Base-by-base conservation (phyloP, 2,797 vertebrate genomes). In the Allobates femoralis region DNA sequence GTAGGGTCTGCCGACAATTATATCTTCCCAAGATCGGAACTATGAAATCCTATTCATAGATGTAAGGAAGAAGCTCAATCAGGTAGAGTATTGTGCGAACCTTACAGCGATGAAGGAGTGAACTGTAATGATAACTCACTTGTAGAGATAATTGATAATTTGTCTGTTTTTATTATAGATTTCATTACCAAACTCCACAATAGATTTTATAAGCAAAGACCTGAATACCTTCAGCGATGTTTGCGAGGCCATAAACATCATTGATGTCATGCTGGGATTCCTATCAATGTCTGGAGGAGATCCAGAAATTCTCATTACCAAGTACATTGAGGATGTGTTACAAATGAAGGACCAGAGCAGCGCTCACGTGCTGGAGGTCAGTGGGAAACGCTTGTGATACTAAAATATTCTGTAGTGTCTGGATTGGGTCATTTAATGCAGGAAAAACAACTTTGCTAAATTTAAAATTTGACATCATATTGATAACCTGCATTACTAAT, bases 1-100 rank as follows among this genome's bases (percentile, higher is more conserved):
- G 75, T 90, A 99, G 98, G 98, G 97, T 23, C 94, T 99, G 81
- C 98, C 98, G 53, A 98, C 97, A 2, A 93, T 99, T 0, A 94
- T 98, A 32, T 95, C 93, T 93, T 95, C 97, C 86, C 96, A 94
- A 0, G 97, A 99, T 86, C 92, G 96, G 87, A 96, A 99, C 93
- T 99, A 97, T 0, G 96, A 98, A 76, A 94, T 94, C 80, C 95
- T 99, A 46, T 95, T 99, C 19, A 91, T 26, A 21, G 96, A 96
- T 80, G 91, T 99, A 71, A 96, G 94, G 88, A 91, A 18, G 34
- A 97, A 96, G 89, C 90, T 98, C 88, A 51, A 79, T 3, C 98
- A 98, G 94, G 98, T 98, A 81, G 5, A 19, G 14, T 41, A n/a
- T 58, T 8, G 34, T 19, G 30, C 51, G 16, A 12, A 18, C 30